Evolutionary conservation across 2,797 vertebrate genomes (phyloP).

Genomic region (Neosilurus mollespiculum): DNA sequence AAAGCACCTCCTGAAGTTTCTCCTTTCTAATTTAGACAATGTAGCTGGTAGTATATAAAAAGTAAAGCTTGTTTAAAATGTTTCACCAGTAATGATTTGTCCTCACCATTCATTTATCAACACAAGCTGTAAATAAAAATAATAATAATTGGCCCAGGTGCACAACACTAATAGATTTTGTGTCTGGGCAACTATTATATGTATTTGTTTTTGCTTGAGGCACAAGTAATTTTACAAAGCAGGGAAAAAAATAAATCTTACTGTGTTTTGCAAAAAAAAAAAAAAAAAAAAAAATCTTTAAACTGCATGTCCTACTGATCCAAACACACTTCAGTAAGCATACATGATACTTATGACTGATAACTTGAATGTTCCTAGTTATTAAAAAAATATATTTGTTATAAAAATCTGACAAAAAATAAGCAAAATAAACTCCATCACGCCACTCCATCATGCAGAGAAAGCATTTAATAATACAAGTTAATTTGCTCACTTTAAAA

Average conservation of each 20-base stretch:
- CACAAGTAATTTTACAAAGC: background rate
- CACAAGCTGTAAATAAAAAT: background rate
- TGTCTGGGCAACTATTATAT: background rate
- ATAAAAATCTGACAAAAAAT: too few species aligned
- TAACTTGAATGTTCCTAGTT: too few species aligned
- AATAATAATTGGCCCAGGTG: background rate
- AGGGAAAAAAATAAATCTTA: too few species aligned
- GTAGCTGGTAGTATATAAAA: constrained; percentile 50
- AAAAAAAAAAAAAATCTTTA: background rate
- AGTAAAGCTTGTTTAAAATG: constrained; percentile 48
- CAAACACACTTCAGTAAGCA: too few species aligned
- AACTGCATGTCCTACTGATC: too few species aligned
- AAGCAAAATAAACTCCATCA: too few species aligned
- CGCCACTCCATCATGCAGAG: background rate
- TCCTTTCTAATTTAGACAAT: constrained; percentile 55
- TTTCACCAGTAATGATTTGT: background rate
- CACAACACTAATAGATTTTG: background rate
- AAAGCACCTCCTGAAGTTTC: constrained; percentile 57
- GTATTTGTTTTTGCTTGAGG: constrained; percentile 1
- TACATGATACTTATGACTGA: too few species aligned
- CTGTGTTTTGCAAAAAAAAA: background rate
- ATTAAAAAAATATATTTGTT: too few species aligned
- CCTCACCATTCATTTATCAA: background rate
- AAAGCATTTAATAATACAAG: background rate
- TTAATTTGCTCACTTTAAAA: background rate